Evolutionary conservation across 1,140 invertebrate genomes (phyloP).

Genomic region (Cotesia glomerata): DNA sequence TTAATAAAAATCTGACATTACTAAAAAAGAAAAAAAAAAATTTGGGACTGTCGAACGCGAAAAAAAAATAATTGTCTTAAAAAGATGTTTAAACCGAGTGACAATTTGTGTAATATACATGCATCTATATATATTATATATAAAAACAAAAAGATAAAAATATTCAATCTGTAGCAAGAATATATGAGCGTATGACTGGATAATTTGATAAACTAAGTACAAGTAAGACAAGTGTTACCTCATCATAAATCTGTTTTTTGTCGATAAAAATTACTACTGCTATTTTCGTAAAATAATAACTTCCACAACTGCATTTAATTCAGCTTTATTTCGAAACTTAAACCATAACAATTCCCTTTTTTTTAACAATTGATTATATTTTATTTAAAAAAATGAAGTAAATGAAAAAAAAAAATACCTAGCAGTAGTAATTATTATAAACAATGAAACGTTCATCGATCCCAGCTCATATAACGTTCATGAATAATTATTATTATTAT

Average conservation of each 20-base stretch:
- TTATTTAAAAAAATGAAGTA: no score
- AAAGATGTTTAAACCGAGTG: conserved; percentile 48
- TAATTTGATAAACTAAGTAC: conserved; percentile 67
- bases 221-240: conserved; percentile 67
- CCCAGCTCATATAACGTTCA: conserved; percentile 60
- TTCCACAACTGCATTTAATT: neutral
- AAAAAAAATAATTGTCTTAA: conserved; percentile 41
- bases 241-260: conserved; percentile 51
- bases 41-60: conserved; percentile 56
- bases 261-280: conserved; percentile 25
- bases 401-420: no score
- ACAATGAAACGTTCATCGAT: conserved; percentile 58
- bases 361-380: no score
- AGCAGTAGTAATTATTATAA: conserved; percentile 42
- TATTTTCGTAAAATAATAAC: conserved; percentile 4
- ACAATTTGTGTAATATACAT: conserved; percentile 40
- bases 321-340: neutral
- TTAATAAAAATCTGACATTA: no score
- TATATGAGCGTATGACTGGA: conserved; percentile 65
- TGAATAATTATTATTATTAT: no score
- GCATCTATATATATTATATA: neutral
- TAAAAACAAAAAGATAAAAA: conserved; percentile 7
- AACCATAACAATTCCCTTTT: neutral
- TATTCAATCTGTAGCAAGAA: conserved; percentile 55
- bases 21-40: conserved; percentile 14